A percentile compares a stretch with the other conserved stretches of the same genome.
Evolutionary conservation across 37 sponge, comb jelly and placozoan genomes (phyloP).

Genomic region (Geodia barretti): DNA sequence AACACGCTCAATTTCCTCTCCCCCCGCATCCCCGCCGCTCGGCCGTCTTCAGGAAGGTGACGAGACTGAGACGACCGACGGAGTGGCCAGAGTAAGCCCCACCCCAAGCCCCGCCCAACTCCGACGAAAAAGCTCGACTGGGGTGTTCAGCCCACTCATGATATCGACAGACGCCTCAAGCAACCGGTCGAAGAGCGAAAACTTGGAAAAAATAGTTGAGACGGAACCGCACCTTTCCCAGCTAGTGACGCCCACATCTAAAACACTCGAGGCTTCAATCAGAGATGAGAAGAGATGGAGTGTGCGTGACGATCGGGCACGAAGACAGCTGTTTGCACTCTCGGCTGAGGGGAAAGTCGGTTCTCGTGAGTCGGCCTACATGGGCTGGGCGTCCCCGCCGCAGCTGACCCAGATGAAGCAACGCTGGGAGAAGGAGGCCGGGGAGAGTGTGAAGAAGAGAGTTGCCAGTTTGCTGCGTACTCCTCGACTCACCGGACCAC

Average conservation of each 20-base stretch:
- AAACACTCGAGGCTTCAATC: not conserved
- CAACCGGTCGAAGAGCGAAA: not conserved
- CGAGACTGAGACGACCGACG: too few species aligned
- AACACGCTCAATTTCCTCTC: not conserved
- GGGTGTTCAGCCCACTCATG: conserved; percentile 24
- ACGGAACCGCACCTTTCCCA: not conserved
- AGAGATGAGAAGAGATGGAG: not conserved
- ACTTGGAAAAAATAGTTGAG: not conserved
- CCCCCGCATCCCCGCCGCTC: not conserved
- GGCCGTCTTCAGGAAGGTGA: not conserved
- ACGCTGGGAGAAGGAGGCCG: conserved; percentile 14
- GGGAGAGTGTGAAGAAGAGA: conserved; percentile 5
- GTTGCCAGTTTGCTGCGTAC: conserved; percentile 17
- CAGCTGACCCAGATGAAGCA: conserved; percentile 41
- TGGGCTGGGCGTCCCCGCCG: conserved; percentile 47
- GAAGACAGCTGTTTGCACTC: not conserved
- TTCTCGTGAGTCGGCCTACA: conserved; percentile 18
- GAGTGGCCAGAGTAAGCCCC: not conserved
- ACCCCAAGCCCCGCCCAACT: not conserved
- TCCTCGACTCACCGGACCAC: conserved; percentile 15
- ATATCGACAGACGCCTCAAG: conserved; percentile 5
- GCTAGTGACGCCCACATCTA: not conserved
- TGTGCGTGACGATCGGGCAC: not conserved
- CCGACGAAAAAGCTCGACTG: not conserved
- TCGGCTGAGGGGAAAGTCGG: not conserved